Evolutionary conservation across 2,888 invertebrate genomes (phyloP).

Genomic region (Drosophila borealis): DNA sequence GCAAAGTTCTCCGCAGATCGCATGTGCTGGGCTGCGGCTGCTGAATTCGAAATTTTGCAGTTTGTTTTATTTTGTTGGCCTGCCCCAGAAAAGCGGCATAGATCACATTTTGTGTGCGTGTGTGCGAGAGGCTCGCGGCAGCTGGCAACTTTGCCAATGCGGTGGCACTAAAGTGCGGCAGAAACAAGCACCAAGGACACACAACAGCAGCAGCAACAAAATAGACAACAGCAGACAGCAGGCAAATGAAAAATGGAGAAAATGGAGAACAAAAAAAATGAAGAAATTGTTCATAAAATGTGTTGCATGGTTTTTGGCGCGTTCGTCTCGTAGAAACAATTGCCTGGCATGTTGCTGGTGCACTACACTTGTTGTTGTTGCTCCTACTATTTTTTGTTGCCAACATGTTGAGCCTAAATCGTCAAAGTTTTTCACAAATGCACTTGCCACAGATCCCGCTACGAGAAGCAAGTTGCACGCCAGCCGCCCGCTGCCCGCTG

Average conservation of each 20-base stretch:
- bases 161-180: slow-evolving; percentile 70
- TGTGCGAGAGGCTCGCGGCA: slow-evolving; percentile 51
- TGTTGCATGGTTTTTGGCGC: slow-evolving; percentile 68
- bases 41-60: slow-evolving; percentile 76
- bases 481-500: slow-evolving; percentile 6
- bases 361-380: slow-evolving; percentile 36
- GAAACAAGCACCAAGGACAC: slow-evolving; percentile 66
- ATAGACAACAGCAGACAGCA: slow-evolving; percentile 31
- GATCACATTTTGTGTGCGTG: slow-evolving; percentile 67
- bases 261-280: slow-evolving; percentile 23
- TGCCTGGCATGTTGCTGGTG: slow-evolving; percentile 53
- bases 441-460: slow-evolving; percentile 70
- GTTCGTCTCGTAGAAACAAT: slow-evolving; percentile 57
- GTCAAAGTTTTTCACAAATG: slow-evolving; percentile 81
- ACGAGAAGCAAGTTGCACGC: slow-evolving; percentile 14
- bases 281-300: slow-evolving; percentile 69
- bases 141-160: slow-evolving; percentile 71
- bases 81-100: slow-evolving; percentile 66
- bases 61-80: slow-evolving; percentile 59
- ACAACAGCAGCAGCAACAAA: slow-evolving; percentile 32
- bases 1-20: slow-evolving; percentile 64
- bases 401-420: slow-evolving; percentile 83
- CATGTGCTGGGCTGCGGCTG: slow-evolving; percentile 75
- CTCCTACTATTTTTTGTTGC: slow-evolving; percentile 29
- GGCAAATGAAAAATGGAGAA: slow-evolving; percentile 36